Evolutionary conservation across 2,888 invertebrate genomes (phyloP), one percentile per base, ranked within the genome.

Genomic region (Colostygia pectinataria): DNA sequence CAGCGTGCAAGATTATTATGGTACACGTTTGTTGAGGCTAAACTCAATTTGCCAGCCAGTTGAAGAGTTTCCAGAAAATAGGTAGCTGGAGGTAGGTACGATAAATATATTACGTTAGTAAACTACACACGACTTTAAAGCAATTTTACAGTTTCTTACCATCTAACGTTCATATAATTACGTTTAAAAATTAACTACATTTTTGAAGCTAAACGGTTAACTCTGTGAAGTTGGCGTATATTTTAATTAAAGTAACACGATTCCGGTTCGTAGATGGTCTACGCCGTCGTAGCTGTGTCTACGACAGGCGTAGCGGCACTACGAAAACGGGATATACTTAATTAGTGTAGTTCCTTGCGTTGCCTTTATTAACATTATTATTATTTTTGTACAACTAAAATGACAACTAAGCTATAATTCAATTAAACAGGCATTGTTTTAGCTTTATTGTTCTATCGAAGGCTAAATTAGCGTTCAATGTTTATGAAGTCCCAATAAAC

Each of bases 251-350:
- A 37, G 31, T 39, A 46, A 32, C 32, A 14, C 27, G 32, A 39
- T 38, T 39, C 45, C 38, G 32, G 31, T 20, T 40, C 46, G 47
- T 41, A 48, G 47, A 41, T 13, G 31, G 36, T 48, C 41, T 47
- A 41, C 40, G 40, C 9, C 24, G 28, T 33, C 10, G 29, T 29
- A 7, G 8, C 41, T 25, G 25, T 41, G 47, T 48, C 47, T 41
- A 41, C 41, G 41, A 48, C 47, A 48, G 47, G 31, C 47, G 47
- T 48, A 41, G 47, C 18, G 15, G 23, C n/a, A 36, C 41, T 41
- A 41, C 41, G 41, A 37, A 33, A 40, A 36, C 34, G 33, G 23
- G 28, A 46, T 34, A 40, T 41, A 36, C 29, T 20, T 37, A 48
- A 48, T 48, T 41, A 41, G 18, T 41, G 13, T 12, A 41, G 12